Conservation (phyloP, 1,140 invertebrate genomes). For the Aporrectodea caliginosa region DNA sequence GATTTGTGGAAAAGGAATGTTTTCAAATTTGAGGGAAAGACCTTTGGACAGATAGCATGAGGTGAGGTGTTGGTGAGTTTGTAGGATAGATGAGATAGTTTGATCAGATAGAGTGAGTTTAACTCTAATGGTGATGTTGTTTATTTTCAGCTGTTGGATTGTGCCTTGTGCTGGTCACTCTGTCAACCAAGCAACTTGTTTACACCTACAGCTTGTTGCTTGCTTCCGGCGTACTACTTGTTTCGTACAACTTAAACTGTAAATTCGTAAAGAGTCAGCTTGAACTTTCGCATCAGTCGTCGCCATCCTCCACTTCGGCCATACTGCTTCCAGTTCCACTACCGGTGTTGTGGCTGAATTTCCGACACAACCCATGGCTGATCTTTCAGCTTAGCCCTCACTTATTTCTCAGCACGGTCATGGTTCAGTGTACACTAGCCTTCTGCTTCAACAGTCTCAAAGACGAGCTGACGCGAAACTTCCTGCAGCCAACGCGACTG, state of each 20-base stretch:
- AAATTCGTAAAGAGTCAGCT: not conserved
- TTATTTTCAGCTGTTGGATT: not conserved
- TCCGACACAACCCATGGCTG: not conserved
- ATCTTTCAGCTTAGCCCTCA: not conserved
- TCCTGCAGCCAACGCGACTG: not conserved
- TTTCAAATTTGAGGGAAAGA: not conserved
- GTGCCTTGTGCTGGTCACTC: not conserved
- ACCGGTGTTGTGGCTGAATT: not conserved
- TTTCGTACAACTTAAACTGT: not conserved
- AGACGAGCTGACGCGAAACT: not conserved
- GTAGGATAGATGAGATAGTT: too few species aligned
- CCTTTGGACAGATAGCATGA: too few species aligned
- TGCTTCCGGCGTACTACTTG: not conserved
- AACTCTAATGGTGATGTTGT: not conserved
- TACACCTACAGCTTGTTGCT: not conserved
- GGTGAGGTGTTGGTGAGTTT: too few species aligned
- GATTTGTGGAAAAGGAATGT: not conserved
- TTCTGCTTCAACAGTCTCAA: not conserved
- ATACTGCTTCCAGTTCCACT: too few species aligned
- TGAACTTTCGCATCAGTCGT: too few species aligned
- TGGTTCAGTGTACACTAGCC: not conserved
- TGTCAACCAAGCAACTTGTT: not conserved
- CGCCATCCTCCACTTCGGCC: too few species aligned
- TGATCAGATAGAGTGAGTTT: not conserved
- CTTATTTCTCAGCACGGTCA: not conserved